Conservation (phyloP, 2,113 vertebrate genomes). For the Mesembrinibis cayennensis region DNA sequence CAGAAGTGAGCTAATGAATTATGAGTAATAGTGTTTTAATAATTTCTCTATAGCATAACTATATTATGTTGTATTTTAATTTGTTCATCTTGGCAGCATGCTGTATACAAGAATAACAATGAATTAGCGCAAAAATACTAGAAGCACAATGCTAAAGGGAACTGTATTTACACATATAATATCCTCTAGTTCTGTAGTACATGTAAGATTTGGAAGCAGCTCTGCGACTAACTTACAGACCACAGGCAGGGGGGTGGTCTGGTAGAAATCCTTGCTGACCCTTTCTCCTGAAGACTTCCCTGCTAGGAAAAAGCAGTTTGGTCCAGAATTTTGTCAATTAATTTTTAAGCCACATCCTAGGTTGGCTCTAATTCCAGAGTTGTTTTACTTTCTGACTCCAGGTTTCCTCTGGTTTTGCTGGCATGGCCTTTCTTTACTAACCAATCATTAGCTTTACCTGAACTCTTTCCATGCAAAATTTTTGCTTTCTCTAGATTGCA, state of each 20-base stretch:
- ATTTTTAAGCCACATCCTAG: not conserved
- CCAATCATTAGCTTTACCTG: not conserved
- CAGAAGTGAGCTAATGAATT: not conserved
- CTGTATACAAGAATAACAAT: not conserved
- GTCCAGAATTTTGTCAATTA: not conserved
- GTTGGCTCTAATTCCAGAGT: not conserved
- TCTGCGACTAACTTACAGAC: not conserved
- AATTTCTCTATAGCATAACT: not conserved
- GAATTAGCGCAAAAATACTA: not conserved
- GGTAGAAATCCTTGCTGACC: not conserved
- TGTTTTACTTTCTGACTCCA: not conserved
- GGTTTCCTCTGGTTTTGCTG: not conserved
- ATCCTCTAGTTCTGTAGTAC: not conserved
- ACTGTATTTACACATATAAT: not conserved
- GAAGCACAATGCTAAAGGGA: not conserved
- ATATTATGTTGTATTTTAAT: slow-evolving; percentile 7
- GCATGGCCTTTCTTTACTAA: not conserved
- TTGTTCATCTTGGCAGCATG: not conserved
- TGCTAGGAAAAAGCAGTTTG: not conserved
- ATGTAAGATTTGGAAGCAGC: not conserved
- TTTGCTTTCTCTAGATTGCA: not conserved
- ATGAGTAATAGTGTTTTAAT: not conserved
- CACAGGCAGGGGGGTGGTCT: not conserved
- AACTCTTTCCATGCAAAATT: not conserved
- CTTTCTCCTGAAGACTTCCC: not conserved